These are phyloP conservation scores for Microtus richardsoni DNA, from an alignment of 2,113 vertebrate species.

Conservation along the genomic window DNA sequence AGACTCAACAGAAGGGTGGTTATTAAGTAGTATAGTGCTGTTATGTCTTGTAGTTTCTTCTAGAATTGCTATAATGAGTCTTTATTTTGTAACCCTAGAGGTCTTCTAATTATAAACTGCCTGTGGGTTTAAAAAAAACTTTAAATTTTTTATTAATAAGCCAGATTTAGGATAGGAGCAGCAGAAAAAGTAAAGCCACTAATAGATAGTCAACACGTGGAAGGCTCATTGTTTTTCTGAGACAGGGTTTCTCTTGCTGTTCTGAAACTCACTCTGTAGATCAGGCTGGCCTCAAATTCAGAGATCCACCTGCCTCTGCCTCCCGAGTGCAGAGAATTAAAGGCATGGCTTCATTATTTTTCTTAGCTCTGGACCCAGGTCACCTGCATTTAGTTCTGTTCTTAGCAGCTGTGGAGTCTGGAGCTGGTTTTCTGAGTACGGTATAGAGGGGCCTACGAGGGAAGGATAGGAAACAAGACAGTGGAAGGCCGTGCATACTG, in stretches of 20 bases:
- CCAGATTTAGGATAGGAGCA: not conserved
- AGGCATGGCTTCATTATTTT: not conserved
- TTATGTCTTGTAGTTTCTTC: constrained; percentile 28
- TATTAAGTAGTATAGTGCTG: constrained; percentile 13
- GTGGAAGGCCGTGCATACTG: not conserved
- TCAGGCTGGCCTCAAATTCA: not conserved
- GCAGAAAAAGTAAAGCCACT: constrained; percentile 25
- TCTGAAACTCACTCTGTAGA: not conserved
- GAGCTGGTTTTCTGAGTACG: not conserved
- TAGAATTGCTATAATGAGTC: constrained; percentile 45
- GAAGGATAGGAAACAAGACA: not conserved
- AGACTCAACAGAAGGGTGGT: constrained; percentile 49
- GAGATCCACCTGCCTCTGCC: not conserved
- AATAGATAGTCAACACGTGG: not conserved
- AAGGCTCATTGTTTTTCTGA: constrained; percentile 14
- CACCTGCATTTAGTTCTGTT: not conserved
- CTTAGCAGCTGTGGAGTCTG: not conserved
- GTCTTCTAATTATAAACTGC: not conserved
- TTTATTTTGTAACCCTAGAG: constrained; percentile 33
- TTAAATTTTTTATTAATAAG: not conserved
- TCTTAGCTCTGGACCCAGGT: not conserved
- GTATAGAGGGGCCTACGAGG: not conserved
- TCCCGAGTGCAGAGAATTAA: not conserved
- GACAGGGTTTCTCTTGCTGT: not conserved
- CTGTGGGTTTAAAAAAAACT: not conserved